Percentiles rank a stretch among this genome's conserved stretches.
phyloP scores from a whole-genome alignment of 1,140 invertebrate species.

The Drosophila willistoni region DNA sequence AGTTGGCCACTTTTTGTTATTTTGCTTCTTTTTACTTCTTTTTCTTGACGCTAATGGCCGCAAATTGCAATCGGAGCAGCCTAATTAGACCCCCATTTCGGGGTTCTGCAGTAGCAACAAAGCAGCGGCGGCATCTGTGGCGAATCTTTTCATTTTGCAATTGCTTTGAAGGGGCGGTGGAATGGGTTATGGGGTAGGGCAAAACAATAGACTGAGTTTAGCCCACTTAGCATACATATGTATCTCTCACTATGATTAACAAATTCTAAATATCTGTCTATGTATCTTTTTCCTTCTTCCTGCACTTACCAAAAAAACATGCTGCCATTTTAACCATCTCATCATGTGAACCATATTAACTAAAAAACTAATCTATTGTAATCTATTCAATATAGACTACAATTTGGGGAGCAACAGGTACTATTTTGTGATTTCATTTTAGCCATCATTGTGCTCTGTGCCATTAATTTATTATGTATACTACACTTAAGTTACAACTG shows the following conservation, averaged over 20 bases:
- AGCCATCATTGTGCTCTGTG: slow-evolving; percentile 87
- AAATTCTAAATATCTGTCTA: slow-evolving; percentile 39
- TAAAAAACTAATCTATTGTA: slow-evolving; percentile 15
- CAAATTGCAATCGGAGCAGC: slow-evolving; percentile 71
- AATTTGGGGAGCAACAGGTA: slow-evolving; percentile 88
- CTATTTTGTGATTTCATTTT: slow-evolving; percentile 88
- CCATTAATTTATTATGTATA: slow-evolving; percentile 87
- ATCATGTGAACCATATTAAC: slow-evolving; percentile 20
- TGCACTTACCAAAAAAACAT: slow-evolving; percentile 26
- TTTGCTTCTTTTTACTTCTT: not conserved
- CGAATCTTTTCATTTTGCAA: slow-evolving; percentile 12
- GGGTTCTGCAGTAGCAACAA: slow-evolving; percentile 53
- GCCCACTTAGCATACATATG: slow-evolving; percentile 1
- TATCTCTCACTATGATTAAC: slow-evolving; percentile 39
- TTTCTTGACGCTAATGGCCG: slow-evolving; percentile 75
- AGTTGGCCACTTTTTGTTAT: slow-evolving; percentile 59
- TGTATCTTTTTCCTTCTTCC: slow-evolving; percentile 4
- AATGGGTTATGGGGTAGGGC: not conserved
- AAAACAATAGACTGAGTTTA: slow-evolving; percentile 43
- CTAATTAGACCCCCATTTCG: slow-evolving; percentile 53
- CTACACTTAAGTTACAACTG: slow-evolving; percentile 84
- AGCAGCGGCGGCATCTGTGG: slow-evolving; percentile 40
- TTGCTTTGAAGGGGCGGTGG: not conserved
- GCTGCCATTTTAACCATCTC: slow-evolving; percentile 55
- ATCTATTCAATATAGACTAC: slow-evolving; percentile 84